phyloP scores from a whole-genome alignment of 2,888 invertebrate species.

The Ceriagrion tenellum region DNA sequence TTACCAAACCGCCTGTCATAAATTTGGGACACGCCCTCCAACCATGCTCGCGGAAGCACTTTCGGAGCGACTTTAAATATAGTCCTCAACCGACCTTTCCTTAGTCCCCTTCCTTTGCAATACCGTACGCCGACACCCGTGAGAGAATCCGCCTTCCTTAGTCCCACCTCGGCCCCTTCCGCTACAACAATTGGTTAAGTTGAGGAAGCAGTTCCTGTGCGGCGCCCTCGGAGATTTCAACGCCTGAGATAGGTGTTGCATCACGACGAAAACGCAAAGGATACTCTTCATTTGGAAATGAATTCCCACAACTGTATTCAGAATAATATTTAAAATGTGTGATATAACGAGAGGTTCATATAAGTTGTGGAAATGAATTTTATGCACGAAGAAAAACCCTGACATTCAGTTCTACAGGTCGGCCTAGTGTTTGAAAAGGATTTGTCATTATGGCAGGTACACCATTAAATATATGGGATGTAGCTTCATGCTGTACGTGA shows the following conservation, averaged over 20 bases:
- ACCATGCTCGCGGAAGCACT: conserved; percentile 19
- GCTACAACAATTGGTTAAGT: conserved; percentile 42
- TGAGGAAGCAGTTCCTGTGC: not conserved
- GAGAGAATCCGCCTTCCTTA: not conserved
- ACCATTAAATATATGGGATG: no score
- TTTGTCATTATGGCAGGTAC: no score
- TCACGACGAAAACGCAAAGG: not conserved
- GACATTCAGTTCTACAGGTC: no score
- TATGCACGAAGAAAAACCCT: no score
- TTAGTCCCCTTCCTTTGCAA: not conserved
- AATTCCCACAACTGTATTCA: not conserved
- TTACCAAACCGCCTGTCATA: not conserved
- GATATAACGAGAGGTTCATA: not conserved
- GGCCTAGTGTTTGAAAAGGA: no score
- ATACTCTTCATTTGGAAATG: not conserved
- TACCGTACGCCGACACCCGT: conserved; percentile 34
- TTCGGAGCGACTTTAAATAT: not conserved
- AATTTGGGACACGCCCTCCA: not conserved
- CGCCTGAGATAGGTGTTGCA: not conserved
- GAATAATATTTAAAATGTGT: not conserved
- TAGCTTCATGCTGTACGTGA: no score
- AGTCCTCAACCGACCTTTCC: not conserved
- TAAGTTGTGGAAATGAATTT: no score
- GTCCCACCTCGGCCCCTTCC: conserved; percentile 27
- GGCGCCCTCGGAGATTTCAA: conserved; percentile 22